These are phyloP conservation scores for Nerophis ophidion DNA, from an alignment of 2,113 vertebrate genomes.

Conservation along the genomic window DNA sequence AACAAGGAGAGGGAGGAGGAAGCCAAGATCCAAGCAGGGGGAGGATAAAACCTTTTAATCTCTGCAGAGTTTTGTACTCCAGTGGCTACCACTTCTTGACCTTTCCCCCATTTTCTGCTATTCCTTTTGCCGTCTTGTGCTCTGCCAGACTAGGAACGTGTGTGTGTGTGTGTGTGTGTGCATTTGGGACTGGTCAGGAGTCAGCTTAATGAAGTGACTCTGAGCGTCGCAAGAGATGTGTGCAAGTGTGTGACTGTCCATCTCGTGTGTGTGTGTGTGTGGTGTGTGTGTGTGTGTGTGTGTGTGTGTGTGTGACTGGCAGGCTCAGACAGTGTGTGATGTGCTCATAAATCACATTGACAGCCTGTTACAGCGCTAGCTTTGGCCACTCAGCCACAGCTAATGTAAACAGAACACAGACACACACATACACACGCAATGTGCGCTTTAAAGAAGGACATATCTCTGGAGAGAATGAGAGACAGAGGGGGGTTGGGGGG, in stretches of 20 bases:
- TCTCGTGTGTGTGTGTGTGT: constrained; percentile 12
- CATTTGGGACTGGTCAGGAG: constrained; percentile 75
- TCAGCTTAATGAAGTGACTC: constrained; percentile 90
- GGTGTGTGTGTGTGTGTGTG: constrained; percentile 15
- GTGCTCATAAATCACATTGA: constrained; percentile 97
- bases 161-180: constrained; percentile 38
- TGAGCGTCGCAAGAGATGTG: constrained; percentile 74
- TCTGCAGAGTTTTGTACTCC: constrained; percentile 42
- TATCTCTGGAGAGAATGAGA: constrained; percentile 66
- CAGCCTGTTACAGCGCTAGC: constrained; percentile 82
- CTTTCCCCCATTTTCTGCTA: constrained; percentile 43
- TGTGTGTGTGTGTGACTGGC: constrained; percentile 67
- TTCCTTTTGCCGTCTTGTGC: constrained; percentile 49
- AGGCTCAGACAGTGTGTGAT: constrained; percentile 88
- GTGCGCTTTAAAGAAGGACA: constrained; percentile 75
- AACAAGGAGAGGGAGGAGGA: constrained; percentile 12
- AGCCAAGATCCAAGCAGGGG: constrained; percentile 2
- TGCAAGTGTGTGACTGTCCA: constrained; percentile 31
- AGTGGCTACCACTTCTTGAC: constrained; percentile 57
- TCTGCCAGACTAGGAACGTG: constrained; percentile 25
- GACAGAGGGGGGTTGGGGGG: constrained; percentile 23
- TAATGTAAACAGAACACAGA: constrained; percentile 79
- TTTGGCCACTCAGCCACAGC: constrained; percentile 85
- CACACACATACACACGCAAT: constrained; percentile 31
- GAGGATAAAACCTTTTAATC: constrained; percentile 28